A percentile compares a stretch with the other conserved stretches of the same genome.
Evolutionary conservation across 1,140 invertebrate genomes (phyloP).

Genomic region (Megathymus violae): DNA sequence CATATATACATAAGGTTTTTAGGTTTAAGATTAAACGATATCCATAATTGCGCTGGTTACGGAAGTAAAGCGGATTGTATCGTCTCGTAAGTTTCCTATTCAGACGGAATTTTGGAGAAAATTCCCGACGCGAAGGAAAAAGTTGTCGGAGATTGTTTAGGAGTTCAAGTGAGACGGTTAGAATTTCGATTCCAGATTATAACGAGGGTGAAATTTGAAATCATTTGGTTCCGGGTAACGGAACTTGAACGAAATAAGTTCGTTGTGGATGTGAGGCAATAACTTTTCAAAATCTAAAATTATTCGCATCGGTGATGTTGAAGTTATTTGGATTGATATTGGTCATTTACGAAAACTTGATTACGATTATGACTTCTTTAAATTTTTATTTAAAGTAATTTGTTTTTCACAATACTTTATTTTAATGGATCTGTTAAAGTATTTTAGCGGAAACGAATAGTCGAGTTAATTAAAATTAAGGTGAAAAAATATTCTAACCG

Average conservation of each 20-base stretch:
- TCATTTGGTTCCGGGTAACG: conserved; percentile 13
- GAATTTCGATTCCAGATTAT: conserved; percentile 35
- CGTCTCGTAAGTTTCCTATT: conserved; percentile 24
- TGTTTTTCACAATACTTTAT: too few relatives aligned
- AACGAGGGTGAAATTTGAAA: conserved; percentile 24
- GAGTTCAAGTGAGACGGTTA: conserved; percentile 29
- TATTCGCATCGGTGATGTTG: too few relatives aligned
- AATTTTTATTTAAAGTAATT: background rate
- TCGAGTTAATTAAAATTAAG: too few relatives aligned
- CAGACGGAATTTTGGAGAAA: conserved; percentile 4
- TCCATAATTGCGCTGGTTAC: conserved; percentile 22
- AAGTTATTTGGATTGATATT: too few relatives aligned
- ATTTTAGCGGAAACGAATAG: too few relatives aligned
- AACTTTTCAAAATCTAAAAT: conserved; percentile 10
- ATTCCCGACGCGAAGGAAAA: conserved; percentile 18
- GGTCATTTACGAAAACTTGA: too few relatives aligned
- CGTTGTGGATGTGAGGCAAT: conserved; percentile 8
- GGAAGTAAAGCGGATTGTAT: conserved; percentile 19
- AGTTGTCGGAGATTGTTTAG: conserved; percentile 28
- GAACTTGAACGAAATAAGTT: conserved; percentile 25
- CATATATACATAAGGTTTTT: too few relatives aligned
- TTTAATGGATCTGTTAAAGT: too few relatives aligned
- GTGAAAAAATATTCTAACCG: too few relatives aligned
- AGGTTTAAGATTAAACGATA: too few relatives aligned
- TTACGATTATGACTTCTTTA: too few relatives aligned